Evolutionary conservation across 2,888 invertebrate genomes (phyloP).

Genomic region (Tubiluchus corallicola): DNA sequence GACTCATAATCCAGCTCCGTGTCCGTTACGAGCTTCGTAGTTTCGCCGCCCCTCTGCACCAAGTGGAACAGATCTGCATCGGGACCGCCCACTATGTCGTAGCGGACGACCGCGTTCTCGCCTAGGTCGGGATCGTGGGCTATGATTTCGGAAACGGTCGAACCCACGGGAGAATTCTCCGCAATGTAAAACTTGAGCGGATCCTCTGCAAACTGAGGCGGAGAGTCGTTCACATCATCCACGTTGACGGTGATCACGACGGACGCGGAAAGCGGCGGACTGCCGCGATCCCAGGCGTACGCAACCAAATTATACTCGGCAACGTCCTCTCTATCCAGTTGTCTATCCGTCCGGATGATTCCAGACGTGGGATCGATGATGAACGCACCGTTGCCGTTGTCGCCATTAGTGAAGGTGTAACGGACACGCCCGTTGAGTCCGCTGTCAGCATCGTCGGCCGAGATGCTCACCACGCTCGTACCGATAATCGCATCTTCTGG

Average conservation of each 20-base stretch:
- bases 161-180: conserved; percentile 91
- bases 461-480: conserved; percentile 30
- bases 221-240: conserved; percentile 78
- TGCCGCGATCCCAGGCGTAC: conserved; percentile 71
- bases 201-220: conserved; percentile 70
- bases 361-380: conserved; percentile 80
- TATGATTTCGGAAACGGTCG: conserved; percentile 71
- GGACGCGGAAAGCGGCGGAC: conserved; percentile 36
- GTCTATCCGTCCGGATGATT: conserved; percentile 68
- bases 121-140: conserved; percentile 85
- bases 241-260: no score
- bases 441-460: conserved; percentile 61
- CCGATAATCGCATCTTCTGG: conserved; percentile 46
- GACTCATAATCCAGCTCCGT: conserved; percentile 89
- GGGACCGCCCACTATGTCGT: conserved; percentile 71
- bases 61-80: conserved; percentile 69
- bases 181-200: conserved; percentile 69
- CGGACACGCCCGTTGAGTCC: conserved; percentile 70
- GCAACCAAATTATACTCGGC: conserved; percentile 67
- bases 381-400: conserved; percentile 64
- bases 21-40: conserved; percentile 60
- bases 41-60: conserved; percentile 43
- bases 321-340: conserved; percentile 73
- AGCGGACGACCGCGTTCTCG: conserved; percentile 71
- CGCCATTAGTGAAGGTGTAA: conserved; percentile 35